phyloP scores from a whole-genome alignment of 1,140 invertebrate genomes.

The Metaphire vulgaris region DNA sequence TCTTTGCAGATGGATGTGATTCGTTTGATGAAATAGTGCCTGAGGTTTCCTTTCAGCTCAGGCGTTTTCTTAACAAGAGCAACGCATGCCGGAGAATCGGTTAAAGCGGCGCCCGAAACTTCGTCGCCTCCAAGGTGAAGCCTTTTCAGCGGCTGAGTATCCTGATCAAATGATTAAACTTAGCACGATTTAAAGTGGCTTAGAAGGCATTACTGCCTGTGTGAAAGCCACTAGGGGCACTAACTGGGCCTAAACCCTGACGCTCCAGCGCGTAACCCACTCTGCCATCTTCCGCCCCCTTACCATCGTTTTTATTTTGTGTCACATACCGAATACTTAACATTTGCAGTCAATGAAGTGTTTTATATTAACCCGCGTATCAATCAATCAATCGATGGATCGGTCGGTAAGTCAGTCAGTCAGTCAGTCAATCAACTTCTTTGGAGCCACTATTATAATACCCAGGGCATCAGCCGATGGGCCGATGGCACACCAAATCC shows the following conservation, averaged over 20 bases:
- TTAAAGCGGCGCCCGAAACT: slow-evolving; percentile 37
- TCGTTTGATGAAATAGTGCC: neutral
- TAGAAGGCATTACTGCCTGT: neutral
- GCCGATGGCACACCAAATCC: too few relatives aligned
- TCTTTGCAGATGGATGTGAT: neutral
- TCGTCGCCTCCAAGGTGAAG: slow-evolving; percentile 47
- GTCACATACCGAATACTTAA: neutral
- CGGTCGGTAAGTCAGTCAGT: too few relatives aligned
- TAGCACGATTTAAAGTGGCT: neutral
- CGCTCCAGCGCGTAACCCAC: too few relatives aligned
- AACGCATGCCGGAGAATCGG: slow-evolving; percentile 36
- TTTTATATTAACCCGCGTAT: too few relatives aligned
- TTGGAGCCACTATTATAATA: too few relatives aligned
- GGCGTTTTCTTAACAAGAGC: neutral
- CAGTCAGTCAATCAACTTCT: too few relatives aligned
- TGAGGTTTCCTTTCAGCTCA: neutral
- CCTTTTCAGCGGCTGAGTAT: slow-evolving; percentile 37
- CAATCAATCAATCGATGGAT: too few relatives aligned
- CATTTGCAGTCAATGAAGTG: neutral
- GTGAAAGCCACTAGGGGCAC: neutral
- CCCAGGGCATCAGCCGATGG: too few relatives aligned
- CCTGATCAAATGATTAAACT: slow-evolving; percentile 15
- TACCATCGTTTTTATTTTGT: too few relatives aligned
- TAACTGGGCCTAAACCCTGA: too few relatives aligned
- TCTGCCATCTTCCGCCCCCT: too few relatives aligned